Base-by-base conservation (phyloP, 2,797 vertebrate species). In the Champsocephalus esox region DNA sequence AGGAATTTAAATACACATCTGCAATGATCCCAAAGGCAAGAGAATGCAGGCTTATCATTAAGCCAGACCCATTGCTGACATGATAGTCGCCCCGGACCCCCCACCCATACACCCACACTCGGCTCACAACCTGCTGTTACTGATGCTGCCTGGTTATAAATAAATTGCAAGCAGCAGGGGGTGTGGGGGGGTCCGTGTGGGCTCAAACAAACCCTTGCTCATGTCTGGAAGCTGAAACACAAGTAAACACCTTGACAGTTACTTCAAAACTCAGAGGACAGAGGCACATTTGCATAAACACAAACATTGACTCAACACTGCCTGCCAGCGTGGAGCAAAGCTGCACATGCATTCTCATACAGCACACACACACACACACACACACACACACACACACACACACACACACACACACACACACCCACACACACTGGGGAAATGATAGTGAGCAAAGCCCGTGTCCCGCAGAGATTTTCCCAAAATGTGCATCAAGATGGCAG, bases 361-460 rank as follows among this genome's bases (percentile, higher is more conserved):
- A 44, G 24, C 16, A 46, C 12, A 60, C 38, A 66, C 65, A 64
- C 45, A 24, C 32, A 34, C 34, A 60, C 12, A 60, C 38, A 66
- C 65, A 64, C 45, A 24, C 32, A 60, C 12, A 60, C 38, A 66
- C 16, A 46, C 12, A 60, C 38, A 66, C 65, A 64, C 45, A 24
- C 32, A 34, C 34, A 60, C 12, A 60, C 38, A 66, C 16, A 46
- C 12, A 60, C 38, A 66, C 65, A 64, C 45, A 24, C 32, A 34
- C 34, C 56, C 12, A 60, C 38, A 66, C 65, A 64, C 45, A 24
- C 32, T 2, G 24, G 46, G 77, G 43, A 87, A 89, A 92, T 87
- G 70, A 92, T 88, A 84, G 89, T 89, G 88, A 91, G 91, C 89
- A 86, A 82, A 79, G 75, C 60, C 2, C 59, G 57, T 75, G 2